Evolutionary conservation across 2,113 vertebrate genomes (phyloP), one percentile per base, ranked within the genome.

Genomic region (Nerophis lumbriciformis): DNA sequence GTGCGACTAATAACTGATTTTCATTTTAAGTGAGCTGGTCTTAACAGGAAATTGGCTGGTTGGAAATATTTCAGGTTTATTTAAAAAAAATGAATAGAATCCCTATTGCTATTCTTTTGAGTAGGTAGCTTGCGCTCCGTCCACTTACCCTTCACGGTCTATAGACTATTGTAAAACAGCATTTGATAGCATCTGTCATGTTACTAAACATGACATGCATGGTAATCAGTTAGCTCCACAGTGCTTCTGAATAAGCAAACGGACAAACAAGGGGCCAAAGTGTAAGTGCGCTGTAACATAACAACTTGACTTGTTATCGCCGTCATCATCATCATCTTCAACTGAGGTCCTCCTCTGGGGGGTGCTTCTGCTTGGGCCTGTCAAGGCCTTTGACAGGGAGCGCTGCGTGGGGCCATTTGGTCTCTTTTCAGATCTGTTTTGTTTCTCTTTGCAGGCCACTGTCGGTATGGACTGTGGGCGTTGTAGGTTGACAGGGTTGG

Each of bases 351-450:
- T 85, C 79, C 82, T 80, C 78, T 84, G 81, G 42, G 42, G 48
- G 58, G 84, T 78, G 80, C 69, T 66, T 74, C 63, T 5, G 54
- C 65, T 78, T 64, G 19, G 78, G 72, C 76, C 76, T 86, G 81
- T 87, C 85, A 86, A 80, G 72, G 69, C 72, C 78, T 75, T 76
- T 87, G 87, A 86, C 80, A 78, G 77, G 66, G 50, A 53, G 66
- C 79, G 69, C 77, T 68, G 83, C 13, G 60, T 77, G 79, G 74
- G 84, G 80, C 83, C 81, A 78, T 84, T 87, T 87, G 79, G 79
- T 78, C 78, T 87, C 81, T 83, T 89, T 89, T 87, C 87, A 85
- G 77, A 81, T 84, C 8, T 28, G 75, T 81, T 89, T 83, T 84
- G 79, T 80, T 85, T 89, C 81, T 86, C 71, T 81, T 83, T 82